These are phyloP conservation scores for Rhamnusium bicolor DNA, from an alignment of 2,888 invertebrate species.

Conservation along the genomic window DNA sequence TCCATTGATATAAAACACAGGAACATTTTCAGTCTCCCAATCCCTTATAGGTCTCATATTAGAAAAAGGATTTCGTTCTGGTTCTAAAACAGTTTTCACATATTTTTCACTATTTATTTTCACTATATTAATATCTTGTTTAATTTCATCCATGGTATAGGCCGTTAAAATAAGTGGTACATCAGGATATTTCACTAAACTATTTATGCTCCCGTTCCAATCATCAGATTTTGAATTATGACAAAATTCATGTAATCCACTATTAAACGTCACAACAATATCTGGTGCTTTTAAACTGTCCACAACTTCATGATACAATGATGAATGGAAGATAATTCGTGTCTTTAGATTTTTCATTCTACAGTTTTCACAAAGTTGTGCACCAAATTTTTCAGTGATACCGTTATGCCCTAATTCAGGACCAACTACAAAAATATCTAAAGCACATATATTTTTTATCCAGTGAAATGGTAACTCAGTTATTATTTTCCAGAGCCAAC, in stretches of 20 bases:
- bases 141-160: slow-evolving; percentile 62
- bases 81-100: slow-evolving; percentile 49
- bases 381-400: slow-evolving; percentile 19
- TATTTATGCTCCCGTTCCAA: slow-evolving; percentile 60
- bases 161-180: slow-evolving; percentile 63
- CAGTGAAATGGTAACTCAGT: slow-evolving; percentile 60
- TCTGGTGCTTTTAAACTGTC: slow-evolving; percentile 57
- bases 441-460: slow-evolving; percentile 53
- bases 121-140: slow-evolving; percentile 55
- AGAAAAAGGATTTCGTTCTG: slow-evolving; percentile 59
- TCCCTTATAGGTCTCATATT: slow-evolving; percentile 61
- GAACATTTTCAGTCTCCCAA: slow-evolving; percentile 55
- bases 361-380: slow-evolving; percentile 51
- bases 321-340: slow-evolving; percentile 41
- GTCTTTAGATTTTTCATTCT: slow-evolving; percentile 40
- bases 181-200: slow-evolving; percentile 50
- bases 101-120: slow-evolving; percentile 32
- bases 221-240: slow-evolving; percentile 48
- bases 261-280: slow-evolving; percentile 64
- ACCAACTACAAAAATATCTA: slow-evolving; percentile 61
- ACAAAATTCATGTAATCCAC: slow-evolving; percentile 63
- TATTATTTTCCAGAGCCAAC: slow-evolving; percentile 52
- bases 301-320: slow-evolving; percentile 60
- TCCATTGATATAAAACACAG: slow-evolving; percentile 62
- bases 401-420: slow-evolving; percentile 53